Conservation (phyloP, 1,140 invertebrate genomes). For the Zaprionus vittiger region DNA sequence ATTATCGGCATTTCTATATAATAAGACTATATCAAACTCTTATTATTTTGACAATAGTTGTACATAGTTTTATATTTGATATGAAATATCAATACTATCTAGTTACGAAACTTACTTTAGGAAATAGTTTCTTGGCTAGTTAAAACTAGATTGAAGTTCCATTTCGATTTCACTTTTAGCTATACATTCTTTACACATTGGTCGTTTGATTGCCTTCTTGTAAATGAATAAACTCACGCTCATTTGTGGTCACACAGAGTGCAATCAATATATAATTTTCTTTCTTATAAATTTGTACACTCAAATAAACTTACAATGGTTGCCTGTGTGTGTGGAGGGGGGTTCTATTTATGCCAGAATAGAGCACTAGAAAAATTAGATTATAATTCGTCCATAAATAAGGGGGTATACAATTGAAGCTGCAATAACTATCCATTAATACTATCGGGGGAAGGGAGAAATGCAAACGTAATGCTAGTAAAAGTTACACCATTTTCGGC, state of each 20-base stretch:
- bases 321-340: constrained; percentile 26
- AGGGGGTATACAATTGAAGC: not conserved
- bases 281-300: constrained; percentile 57
- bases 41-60: no score
- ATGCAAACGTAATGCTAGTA: constrained; percentile 5
- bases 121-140: not conserved
- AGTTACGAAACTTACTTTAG: not conserved
- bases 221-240: constrained; percentile 39
- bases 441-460: not conserved
- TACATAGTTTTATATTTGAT: not conserved
- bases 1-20: no score
- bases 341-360: constrained; percentile 29
- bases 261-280: constrained; percentile 46
- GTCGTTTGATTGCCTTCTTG: not conserved
- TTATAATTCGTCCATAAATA: constrained; percentile 25
- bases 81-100: not conserved
- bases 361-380: constrained; percentile 18
- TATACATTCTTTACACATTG: constrained; percentile 4
- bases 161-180: not conserved
- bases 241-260: constrained; percentile 35
- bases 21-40: no score
- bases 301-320: constrained; percentile 59
- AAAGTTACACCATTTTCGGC: not conserved
- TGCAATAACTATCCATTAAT: constrained; percentile 1
- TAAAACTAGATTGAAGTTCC: not conserved